Evolutionary conservation across 2,113 vertebrate species (phyloP), one percentile per base, ranked within the genome.

Genomic region (Elaphurus davidianus): DNA sequence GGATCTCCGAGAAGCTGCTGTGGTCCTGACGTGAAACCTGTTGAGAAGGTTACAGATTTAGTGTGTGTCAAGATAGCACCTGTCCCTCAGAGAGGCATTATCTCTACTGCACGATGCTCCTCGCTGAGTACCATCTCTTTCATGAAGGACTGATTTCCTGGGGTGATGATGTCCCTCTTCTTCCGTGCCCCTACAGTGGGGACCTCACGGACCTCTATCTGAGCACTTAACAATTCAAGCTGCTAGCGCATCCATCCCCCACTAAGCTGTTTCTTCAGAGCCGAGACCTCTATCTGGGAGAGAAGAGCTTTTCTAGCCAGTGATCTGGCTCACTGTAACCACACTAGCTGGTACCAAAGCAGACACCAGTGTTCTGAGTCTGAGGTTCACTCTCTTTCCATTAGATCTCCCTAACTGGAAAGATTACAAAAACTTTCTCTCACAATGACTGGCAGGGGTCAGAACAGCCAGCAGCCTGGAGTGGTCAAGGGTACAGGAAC

Each of bases 1-100:
- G 99, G 99, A 87, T 99, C 99, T 90, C 99, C 99, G 36, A 99
- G 98, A 90, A 99, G 98, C 30, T 99, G 99, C 98, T 99, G 99
- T 96, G 99, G 98, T 96, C 99, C 99, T 98, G 99, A 98, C 94
- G 99, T 98, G 98, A 99, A 99, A 71, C 99, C 99, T 99, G 96
- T 33, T 40, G 78, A 91, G 85, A 78, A 91, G 98, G 85, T 93
- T 28, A 60, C 3, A 74, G 50, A 57, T 17, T 74, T 10, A 87
- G 45, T 76, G 47, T 33, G 5, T 47, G 62, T 57, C 54, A 89
- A 95, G 79, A 50, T 0, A 21, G 62, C 55, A 47, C 4, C 21
- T 33, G 10, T 28, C 36, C 50, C 74, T 3, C 50, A 81, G 36
- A 84, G 89, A 87, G 27, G 23, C 33, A 33, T n/a, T 15, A 59